Evolutionary conservation across 2,888 invertebrate species (phyloP), one percentile per base, ranked within the genome.

Genomic region (Beris chalybata): DNA sequence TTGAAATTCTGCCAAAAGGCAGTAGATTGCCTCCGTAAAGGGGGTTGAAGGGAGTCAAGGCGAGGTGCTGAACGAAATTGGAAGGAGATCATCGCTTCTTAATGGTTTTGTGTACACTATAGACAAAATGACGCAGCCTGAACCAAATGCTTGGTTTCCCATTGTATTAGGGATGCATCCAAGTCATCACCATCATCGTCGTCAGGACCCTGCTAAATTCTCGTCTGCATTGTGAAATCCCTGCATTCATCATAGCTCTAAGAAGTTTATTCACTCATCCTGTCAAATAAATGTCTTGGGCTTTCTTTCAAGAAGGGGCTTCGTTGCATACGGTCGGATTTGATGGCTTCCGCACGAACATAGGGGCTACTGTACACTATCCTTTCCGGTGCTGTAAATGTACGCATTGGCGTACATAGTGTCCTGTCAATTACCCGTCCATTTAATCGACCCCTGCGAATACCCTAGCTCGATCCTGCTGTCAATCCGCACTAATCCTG

Each of bases 221-320:
- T 11, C 15, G 13, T 47, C 13, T n/a, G 32, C 47, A 32, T 13
- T 30, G 15, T 48, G 47, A 48, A 48, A 59, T 59, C 50, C 48
- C 50, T 61, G 61, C 61, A 61, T 61, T 38, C 61, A 61, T 61
- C 61, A 61, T 61, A 15, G 11, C 43, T 38, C 29, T 61, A 61
- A 61, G 52, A 52, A 61, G 32, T 38, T 50, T 32, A 61, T 61
- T 61, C 61, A 31, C n/a, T 52, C 47, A 52, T 61, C 50, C 61
- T 61, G 61, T 61, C 61, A 61, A 61, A 61, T 61, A 61, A 61
- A 61, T 61, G 61, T 61, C 61, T 52, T 52, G 43, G 52, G 61
- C 29, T 59, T 59, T 59, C 58, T 22, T 44, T 47, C 31, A 22
- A 12, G 31, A 32, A 31, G 12, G 9, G 57, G 45, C 12, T 48